Base-by-base conservation (phyloP, 2,113 vertebrate genomes). In the Cololabis saira region DNA sequence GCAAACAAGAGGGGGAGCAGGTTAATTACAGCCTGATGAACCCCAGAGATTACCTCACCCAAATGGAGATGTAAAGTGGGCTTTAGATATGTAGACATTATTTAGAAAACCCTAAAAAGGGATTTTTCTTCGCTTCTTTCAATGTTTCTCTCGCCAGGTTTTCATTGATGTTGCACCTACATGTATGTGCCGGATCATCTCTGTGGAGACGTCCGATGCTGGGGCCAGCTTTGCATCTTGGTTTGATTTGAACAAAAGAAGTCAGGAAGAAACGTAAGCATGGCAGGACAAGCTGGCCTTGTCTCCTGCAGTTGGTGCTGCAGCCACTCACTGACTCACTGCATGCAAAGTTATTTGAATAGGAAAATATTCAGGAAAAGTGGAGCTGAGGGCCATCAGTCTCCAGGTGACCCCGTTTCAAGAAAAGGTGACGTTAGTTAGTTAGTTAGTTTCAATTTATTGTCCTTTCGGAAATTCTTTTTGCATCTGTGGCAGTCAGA, bases 271-370 rank as follows among this genome's bases (percentile, higher is more conserved):
- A 69, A 47, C 43, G 14, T 33, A 71, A 71, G 63, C 43, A 11
- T 0, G 21, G 82, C 80, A 82, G 59, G 78, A 50, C 50, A 19
- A 12, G 42, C 14, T 3, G 14, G 54, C 73, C 75, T 82, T 78
- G 85, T 87, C 61, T 84, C 48, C 68, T 57, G 70, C 76, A 75
- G 61, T 78, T n/a, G 68, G 19, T 56, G 1, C 12, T 64, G 44
- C 71, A 61, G 87, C 41, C 55, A 14, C 66, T 74, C 73, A 33
- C 27, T 47, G 14, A 14, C 66, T 74, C 73, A 33, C 27, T 47
- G 14, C 52, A 93, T 92, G 92, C 91, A 93, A 92, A 93, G 83
- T 72, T 89, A 87, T 92, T 92, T 91, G 87, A 87, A 89, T 92
- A 91, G 81, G 82, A 67, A 93, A 92, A 92, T 89, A 60, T 80